Percentiles rank a stretch among this genome's conserved stretches.
phyloP scores from a whole-genome alignment of 1,140 invertebrate genomes.

The Zaprionus ghesquierei region DNA sequence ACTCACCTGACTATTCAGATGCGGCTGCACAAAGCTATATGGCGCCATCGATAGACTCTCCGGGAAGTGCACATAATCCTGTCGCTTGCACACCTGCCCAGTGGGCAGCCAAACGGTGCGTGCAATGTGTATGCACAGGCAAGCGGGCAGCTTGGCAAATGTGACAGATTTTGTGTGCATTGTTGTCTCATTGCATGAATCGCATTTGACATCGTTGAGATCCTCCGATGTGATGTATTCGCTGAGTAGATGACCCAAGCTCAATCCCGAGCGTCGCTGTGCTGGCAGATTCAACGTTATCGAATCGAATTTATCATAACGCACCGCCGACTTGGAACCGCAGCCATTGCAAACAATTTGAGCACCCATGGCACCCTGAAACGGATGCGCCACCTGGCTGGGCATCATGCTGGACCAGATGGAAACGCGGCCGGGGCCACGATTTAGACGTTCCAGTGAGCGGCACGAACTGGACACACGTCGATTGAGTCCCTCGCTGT shows the following conservation, averaged over 20 bases:
- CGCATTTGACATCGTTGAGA: conserved; percentile 92
- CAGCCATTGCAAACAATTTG: conserved; percentile 92
- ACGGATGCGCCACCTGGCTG: conserved; percentile 85
- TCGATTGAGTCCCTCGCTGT: conserved; percentile 61
- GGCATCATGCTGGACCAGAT: conserved; percentile 83
- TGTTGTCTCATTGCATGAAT: conserved; percentile 87
- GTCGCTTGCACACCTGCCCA: conserved; percentile 90
- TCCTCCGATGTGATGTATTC: conserved; percentile 93
- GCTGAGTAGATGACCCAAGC: conserved; percentile 87
- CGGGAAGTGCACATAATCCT: conserved; percentile 93
- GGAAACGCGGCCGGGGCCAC: conserved; percentile 78
- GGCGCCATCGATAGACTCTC: conserved; percentile 91
- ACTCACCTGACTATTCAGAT: conserved; percentile 82
- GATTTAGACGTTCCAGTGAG: conserved; percentile 82
- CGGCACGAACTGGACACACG: conserved; percentile 73
- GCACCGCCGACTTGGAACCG: conserved; percentile 91
- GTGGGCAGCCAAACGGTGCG: conserved; percentile 91
- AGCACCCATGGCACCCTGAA: conserved; percentile 92
- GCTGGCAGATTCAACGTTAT: conserved; percentile 90
- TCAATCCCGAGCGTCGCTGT: conserved; percentile 76
- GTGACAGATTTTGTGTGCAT: conserved; percentile 91
- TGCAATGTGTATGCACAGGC: conserved; percentile 90
- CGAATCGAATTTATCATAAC: conserved; percentile 95
- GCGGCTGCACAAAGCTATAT: conserved; percentile 87
- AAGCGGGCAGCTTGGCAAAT: conserved; percentile 88